These are phyloP conservation scores for Rhysida immarginata DNA, from an alignment of 1,140 invertebrate species.

Conservation along the genomic window DNA sequence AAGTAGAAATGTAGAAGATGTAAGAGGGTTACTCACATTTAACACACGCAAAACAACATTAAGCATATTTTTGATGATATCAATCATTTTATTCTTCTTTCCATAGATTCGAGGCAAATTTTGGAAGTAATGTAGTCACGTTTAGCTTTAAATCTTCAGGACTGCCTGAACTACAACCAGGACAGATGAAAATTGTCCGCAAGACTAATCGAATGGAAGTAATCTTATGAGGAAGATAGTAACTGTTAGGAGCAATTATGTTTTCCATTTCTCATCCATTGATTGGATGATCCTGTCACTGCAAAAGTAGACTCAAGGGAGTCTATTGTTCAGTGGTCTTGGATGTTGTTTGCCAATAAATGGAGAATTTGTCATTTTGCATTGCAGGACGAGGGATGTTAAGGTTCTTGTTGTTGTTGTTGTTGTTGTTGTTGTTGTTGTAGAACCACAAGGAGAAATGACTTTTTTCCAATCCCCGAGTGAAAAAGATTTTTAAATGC, in stretches of 20 bases:
- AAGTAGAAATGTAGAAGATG: no score
- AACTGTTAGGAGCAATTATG: neutral
- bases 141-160: constrained; percentile 58
- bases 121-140: constrained; percentile 59
- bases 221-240: constrained; percentile 41
- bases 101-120: constrained; percentile 68
- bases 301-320: neutral
- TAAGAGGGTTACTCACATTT: no score
- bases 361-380: neutral
- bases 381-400: neutral
- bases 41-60: no score
- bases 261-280: neutral
- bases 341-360: no score
- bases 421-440: neutral
- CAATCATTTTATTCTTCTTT: no score
- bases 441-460: neutral
- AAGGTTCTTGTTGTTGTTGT: neutral
- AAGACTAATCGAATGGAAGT: constrained; percentile 66
- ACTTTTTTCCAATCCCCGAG: neutral
- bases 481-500: neutral
- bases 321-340: neutral
- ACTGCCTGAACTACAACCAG: constrained; percentile 45
- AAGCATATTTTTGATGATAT: no score
- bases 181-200: constrained; percentile 49
- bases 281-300: neutral